Base-by-base conservation (phyloP, 2,797 vertebrate species). In the Corythornis leucogaster region DNA sequence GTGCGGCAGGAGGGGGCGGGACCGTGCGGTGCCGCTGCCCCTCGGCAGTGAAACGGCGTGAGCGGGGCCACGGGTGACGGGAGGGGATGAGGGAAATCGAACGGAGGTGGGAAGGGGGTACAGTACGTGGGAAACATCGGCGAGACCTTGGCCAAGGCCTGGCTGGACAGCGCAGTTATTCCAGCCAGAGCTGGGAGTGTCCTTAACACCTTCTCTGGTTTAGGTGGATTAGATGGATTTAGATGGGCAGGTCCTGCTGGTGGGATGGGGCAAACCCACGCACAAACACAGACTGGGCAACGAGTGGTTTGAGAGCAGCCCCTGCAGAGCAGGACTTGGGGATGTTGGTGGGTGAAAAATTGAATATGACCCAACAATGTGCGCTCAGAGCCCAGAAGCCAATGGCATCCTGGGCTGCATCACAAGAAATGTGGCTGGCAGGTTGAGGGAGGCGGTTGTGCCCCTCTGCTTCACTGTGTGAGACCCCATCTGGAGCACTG, bases 41-140 rank as follows among this genome's bases (percentile, higher is more conserved):
- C 14, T 13, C 8, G 48, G 48, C 48, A 25, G 48, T 14, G 48
- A 25, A 50, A 25, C 24, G 48, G 48, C 24, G 48, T 50, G 48
- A 50, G 48, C 24, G 5, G 48, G 13, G 48, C 22, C 48, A 15
- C 24, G 48, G 22, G 12, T 14, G 46, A 15, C 46, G 14, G 12
- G 46, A 24, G 13, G 24, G 46, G 14, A 9, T 25, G 48, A 8
- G 46, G 14, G 18, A 30, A 20, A 8, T 10, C 5, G 1, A 1
- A 3, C 0, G 0, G 9, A 4, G 6, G 13, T 6, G 13, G 9
- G 8, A 20, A 35, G 5, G 3, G n/a, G 12, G 1, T 25, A 7
- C 24, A 6, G 6, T 15, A 4, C 3, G 1, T 0, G 1, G 31
- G n/a, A 11, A 26, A 11, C 24, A 20, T 18, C 3, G 1, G 16